A percentile compares a stretch with the other conserved stretches of the same genome.
These are phyloP conservation scores for Aldrovandia affinis DNA, from an alignment of 2,797 vertebrate species.

Conservation along the genomic window DNA sequence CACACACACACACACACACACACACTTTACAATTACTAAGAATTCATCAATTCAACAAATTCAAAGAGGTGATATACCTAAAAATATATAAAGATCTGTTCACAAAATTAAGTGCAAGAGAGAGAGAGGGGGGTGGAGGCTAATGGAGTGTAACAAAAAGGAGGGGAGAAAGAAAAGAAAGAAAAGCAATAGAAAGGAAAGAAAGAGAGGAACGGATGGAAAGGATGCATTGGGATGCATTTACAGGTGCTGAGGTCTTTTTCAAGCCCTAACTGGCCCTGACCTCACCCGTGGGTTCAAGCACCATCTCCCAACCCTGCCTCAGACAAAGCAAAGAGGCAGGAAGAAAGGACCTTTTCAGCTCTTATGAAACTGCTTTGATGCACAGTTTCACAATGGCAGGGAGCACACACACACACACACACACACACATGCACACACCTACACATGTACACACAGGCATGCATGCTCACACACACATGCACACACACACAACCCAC, in stretches of 20 bases:
- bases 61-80: too few species aligned
- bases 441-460: too few species aligned
- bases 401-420: too few species aligned
- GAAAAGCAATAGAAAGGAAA: slow-evolving; percentile 8
- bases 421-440: too few species aligned
- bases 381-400: neutral
- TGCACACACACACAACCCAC: too few species aligned
- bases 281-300: slow-evolving; percentile 17
- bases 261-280: slow-evolving; percentile 23
- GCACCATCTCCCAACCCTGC: too few species aligned
- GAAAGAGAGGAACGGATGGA: slow-evolving; percentile 15
- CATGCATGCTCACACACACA: too few species aligned
- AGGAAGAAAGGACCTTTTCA: neutral
- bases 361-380: slow-evolving; percentile 12
- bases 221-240: slow-evolving; percentile 12
- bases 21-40: too few species aligned
- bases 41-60: too few species aligned
- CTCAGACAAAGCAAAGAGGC: too few species aligned
- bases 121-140: neutral
- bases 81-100: too few species aligned
- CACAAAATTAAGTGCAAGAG: neutral
- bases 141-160: neutral
- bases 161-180: neutral
- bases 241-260: slow-evolving; percentile 21
- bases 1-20: neutral